A percentile compares a stretch with the other conserved stretches of the same genome.
Conservation (phyloP, 1,140 invertebrate genomes). For the Zaprionus davidi region DNA sequence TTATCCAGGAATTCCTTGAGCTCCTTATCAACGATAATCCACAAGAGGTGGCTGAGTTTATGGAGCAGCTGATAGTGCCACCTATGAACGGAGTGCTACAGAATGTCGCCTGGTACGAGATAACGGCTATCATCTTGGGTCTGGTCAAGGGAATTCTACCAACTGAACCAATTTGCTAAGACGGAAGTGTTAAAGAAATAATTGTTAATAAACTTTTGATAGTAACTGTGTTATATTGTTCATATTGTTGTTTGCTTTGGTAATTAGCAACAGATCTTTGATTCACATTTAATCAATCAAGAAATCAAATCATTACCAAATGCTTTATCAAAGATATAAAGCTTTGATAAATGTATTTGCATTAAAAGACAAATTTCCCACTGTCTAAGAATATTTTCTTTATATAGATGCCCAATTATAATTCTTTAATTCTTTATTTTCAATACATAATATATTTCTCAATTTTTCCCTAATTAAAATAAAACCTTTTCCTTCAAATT, state of each 20-base stretch:
- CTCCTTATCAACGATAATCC: conserved; percentile 67
- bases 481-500: not conserved
- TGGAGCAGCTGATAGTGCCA: conserved; percentile 64
- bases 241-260: too few species aligned
- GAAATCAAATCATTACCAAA: too few species aligned
- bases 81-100: conserved; percentile 59
- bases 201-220: not conserved
- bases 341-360: too few species aligned
- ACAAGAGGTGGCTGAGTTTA: conserved; percentile 56
- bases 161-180: conserved; percentile 67
- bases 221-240: not conserved
- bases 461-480: not conserved
- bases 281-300: too few species aligned
- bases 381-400: not conserved
- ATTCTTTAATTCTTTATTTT: rapidly evolving
- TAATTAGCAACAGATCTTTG: too few species aligned
- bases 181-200: not conserved
- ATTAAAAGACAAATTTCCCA: too few species aligned
- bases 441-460: not conserved
- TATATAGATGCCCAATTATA: not conserved
- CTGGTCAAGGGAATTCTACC: conserved; percentile 65
- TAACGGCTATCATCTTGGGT: conserved; percentile 68
- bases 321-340: too few species aligned
- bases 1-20: conserved; percentile 67
- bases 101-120: conserved; percentile 70